These are phyloP conservation scores for Ctenicera cuprea DNA, from an alignment of 2,888 invertebrate species.

Conservation along the genomic window DNA sequence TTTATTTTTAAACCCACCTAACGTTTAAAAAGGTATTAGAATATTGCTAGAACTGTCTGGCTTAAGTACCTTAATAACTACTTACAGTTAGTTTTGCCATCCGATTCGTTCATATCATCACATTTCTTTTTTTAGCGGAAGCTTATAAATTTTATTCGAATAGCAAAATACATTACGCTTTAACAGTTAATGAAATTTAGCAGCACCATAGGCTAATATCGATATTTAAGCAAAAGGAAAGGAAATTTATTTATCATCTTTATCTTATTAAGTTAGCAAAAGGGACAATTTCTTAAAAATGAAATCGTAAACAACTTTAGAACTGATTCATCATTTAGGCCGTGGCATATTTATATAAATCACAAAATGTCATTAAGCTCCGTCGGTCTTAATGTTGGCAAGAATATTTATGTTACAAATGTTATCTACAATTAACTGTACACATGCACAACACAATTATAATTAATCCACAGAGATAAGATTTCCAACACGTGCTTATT, in stretches of 20 bases:
- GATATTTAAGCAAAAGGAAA: slow-evolving; percentile 2
- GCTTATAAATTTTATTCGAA: slow-evolving; percentile 18
- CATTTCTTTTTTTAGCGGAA: slow-evolving; percentile 11
- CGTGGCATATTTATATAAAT: slow-evolving; percentile 7
- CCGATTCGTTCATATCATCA: background rate
- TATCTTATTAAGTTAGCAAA: slow-evolving; percentile 18
- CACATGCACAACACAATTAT: slow-evolving; percentile 3
- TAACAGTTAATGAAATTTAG: slow-evolving; percentile 22
- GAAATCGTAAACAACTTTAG: background rate
- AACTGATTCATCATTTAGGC: slow-evolving; percentile 17
- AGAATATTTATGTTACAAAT: background rate
- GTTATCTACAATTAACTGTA: background rate
- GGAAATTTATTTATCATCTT: background rate
- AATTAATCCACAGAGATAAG: slow-evolving; percentile 31
- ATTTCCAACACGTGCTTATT: slow-evolving; percentile 24
- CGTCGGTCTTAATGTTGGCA: background rate
- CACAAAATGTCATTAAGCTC: no score
- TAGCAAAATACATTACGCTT: slow-evolving; percentile 12
- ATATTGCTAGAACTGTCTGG: background rate
- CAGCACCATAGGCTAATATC: slow-evolving; percentile 26
- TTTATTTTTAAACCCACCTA: no score
- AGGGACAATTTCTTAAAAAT: background rate
- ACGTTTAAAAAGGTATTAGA: no score
- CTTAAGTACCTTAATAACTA: slow-evolving; percentile 5
- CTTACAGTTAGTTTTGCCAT: background rate